phyloP scores from a whole-genome alignment of 1,140 invertebrate genomes.

The Drosophila fuyamai region DNA sequence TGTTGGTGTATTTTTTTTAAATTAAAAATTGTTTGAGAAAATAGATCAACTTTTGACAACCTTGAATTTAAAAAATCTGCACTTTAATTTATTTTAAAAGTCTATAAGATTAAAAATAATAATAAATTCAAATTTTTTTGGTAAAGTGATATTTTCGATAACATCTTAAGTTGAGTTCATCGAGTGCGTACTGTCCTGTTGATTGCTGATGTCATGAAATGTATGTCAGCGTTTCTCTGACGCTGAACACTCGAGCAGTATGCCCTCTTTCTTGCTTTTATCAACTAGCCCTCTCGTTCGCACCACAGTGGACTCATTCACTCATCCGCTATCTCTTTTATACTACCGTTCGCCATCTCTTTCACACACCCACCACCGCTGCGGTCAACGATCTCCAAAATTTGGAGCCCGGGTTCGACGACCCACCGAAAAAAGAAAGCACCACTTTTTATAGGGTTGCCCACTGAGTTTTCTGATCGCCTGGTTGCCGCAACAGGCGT shows the following conservation, averaged over 20 bases:
- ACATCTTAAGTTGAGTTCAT: background rate
- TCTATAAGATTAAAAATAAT: too few relatives aligned
- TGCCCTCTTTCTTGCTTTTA: background rate
- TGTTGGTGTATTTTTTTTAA: too few relatives aligned
- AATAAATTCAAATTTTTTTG: too few relatives aligned
- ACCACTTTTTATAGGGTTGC: conserved; percentile 3
- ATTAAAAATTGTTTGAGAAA: too few relatives aligned
- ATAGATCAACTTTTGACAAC: too few relatives aligned
- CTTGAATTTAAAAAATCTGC: too few relatives aligned
- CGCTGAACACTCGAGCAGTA: background rate
- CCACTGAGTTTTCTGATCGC: conserved; percentile 26
- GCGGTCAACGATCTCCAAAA: conserved; percentile 68
- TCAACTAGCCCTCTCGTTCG: background rate
- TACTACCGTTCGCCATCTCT: background rate
- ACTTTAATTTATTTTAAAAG: too few relatives aligned
- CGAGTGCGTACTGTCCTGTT: conserved; percentile 5
- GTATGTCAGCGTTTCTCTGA: conserved; percentile 1
- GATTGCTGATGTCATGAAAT: conserved; percentile 30
- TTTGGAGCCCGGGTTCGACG: conserved; percentile 47
- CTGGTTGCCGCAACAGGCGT: conserved; percentile 60
- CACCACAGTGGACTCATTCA: background rate
- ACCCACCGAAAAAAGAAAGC: conserved; percentile 58
- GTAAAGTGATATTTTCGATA: too few relatives aligned
- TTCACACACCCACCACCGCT: background rate
- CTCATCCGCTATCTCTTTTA: background rate